Conservation (phyloP, 2,888 invertebrate genomes). For the Nezara viridula region DNA sequence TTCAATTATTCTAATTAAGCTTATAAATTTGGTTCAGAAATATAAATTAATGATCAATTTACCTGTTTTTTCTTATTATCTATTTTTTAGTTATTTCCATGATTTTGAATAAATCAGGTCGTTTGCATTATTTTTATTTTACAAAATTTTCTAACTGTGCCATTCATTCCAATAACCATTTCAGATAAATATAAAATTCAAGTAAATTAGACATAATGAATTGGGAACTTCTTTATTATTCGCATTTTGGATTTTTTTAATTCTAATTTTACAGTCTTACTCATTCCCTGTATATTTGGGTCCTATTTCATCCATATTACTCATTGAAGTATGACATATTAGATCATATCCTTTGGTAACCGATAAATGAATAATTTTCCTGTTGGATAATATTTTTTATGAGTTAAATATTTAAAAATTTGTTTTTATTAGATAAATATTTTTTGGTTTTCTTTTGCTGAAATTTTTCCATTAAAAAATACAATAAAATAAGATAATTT, state of each 20-base stretch:
- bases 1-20: too few relatives aligned
- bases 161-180: background rate
- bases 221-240: background rate
- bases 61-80: too few relatives aligned
- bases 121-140: background rate
- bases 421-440: too few relatives aligned
- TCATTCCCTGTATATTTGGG: background rate
- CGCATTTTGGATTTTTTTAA: background rate
- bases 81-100: too few relatives aligned
- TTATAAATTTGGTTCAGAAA: too few relatives aligned
- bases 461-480: too few relatives aligned
- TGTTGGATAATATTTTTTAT: background rate
- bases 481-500: too few relatives aligned
- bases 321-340: background rate
- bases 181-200: background rate
- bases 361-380: background rate
- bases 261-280: background rate
- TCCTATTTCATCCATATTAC: background rate
- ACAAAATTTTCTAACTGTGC: background rate
- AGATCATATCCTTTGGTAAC: background rate
- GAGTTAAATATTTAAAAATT: too few relatives aligned
- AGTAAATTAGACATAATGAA: background rate
- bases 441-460: too few relatives aligned
- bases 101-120: too few relatives aligned
- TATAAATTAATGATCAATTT: too few relatives aligned